Evolutionary conservation across 2,797 vertebrate species (phyloP).

Genomic region (Oreochromis mossambicus): DNA sequence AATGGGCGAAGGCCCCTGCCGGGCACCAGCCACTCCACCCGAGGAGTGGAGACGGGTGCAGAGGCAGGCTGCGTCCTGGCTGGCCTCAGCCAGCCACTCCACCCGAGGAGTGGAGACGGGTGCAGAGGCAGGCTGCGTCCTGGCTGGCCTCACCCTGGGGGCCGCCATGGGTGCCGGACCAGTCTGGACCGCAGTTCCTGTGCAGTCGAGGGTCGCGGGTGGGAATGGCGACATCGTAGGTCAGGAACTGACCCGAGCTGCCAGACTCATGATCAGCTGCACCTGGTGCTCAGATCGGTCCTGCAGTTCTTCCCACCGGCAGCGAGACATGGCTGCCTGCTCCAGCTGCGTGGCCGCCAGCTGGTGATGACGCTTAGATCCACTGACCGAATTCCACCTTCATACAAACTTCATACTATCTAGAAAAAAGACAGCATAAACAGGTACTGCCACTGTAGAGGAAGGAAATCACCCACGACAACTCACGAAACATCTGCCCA

Average conservation of each 20-base stretch:
- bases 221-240: not conserved
- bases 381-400: not conserved
- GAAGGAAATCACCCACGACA: not conserved
- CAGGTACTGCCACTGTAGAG: not conserved
- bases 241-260: not conserved
- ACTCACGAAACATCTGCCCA: not conserved
- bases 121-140: not conserved
- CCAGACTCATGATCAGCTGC: not conserved
- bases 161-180: rapidly evolving
- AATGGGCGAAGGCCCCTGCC: not conserved
- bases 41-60: not conserved
- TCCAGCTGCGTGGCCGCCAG: not conserved
- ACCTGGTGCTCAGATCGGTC: rapidly evolving
- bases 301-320: not conserved
- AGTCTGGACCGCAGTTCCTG: rapidly evolving
- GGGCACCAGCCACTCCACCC: not conserved
- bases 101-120: not conserved
- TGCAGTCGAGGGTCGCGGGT: not conserved
- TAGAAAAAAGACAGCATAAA: not conserved
- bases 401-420: not conserved
- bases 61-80: not conserved
- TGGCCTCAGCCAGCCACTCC: not conserved
- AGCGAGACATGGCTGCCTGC: not conserved
- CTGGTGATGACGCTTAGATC: not conserved
- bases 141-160: not conserved